phyloP scores from a whole-genome alignment of 2,888 invertebrate species.

The Malthinus seriepunctatus region DNA sequence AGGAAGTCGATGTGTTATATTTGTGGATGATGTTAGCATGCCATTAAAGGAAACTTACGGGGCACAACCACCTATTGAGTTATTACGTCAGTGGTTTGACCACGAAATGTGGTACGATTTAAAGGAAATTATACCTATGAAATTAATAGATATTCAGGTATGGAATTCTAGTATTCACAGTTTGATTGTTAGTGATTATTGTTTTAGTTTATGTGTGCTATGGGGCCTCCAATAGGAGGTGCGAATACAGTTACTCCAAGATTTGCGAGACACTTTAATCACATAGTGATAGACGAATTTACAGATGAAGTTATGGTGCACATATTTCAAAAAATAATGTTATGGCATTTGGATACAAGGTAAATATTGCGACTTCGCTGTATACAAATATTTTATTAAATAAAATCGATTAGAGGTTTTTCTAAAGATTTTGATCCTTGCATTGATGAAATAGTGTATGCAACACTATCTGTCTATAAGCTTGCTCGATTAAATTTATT shows the following conservation, averaged over 20 bases:
- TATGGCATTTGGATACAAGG: constrained; percentile 97
- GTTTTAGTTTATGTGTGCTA: constrained; percentile 81
- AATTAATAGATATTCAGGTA: constrained; percentile 84
- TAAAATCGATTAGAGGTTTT: constrained; percentile 76
- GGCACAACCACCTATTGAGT: constrained; percentile 92
- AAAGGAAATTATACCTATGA: constrained; percentile 76
- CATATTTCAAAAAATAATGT: constrained; percentile 87
- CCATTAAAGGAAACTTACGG: constrained; percentile 88
- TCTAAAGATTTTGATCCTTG: constrained; percentile 93
- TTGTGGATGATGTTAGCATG: constrained; percentile 97
- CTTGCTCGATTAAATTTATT: constrained; percentile 76
- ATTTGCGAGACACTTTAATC: constrained; percentile 85
- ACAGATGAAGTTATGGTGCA: constrained; percentile 80
- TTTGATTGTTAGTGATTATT: constrained; percentile 7
- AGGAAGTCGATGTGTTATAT: constrained; percentile 85
- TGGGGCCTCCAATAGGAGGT: constrained; percentile 76
- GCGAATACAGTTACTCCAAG: constrained; percentile 79
- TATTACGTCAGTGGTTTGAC: constrained; percentile 88
- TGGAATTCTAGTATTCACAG: neutral
- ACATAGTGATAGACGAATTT: constrained; percentile 87
- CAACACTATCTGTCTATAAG: constrained; percentile 87
- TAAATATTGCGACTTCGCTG: constrained; percentile 37
- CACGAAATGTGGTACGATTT: constrained; percentile 89
- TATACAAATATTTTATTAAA: neutral
- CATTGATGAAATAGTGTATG: constrained; percentile 83